Evolutionary conservation across 2,113 vertebrate species (phyloP).

Genomic region (Pterocles orientalis): DNA sequence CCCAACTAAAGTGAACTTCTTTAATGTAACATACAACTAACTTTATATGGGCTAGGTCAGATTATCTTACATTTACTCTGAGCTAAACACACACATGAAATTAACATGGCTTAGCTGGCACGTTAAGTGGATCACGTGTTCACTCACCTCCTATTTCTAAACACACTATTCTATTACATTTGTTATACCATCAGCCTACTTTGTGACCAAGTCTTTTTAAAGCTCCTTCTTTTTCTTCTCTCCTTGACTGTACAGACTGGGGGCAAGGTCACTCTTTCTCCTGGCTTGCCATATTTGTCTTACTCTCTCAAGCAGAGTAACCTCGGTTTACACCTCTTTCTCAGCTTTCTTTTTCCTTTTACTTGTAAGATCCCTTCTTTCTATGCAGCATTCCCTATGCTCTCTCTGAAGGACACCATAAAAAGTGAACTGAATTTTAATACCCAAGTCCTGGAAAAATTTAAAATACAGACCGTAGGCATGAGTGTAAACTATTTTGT

Average conservation of each 20-base stretch:
- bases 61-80: neutral
- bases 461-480: constrained; percentile 45
- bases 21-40: neutral
- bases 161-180: neutral
- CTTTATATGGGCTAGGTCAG: neutral
- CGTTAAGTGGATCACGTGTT: neutral
- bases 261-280: neutral
- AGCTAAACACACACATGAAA: neutral
- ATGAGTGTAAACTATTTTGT: constrained; percentile 40
- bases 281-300: neutral
- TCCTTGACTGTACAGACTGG: neutral
- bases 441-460: neutral
- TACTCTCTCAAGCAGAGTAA: neutral
- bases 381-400: neutral
- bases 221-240: neutral
- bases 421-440: constrained; percentile 51
- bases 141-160: neutral
- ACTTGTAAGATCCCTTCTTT: neutral
- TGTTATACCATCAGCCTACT: neutral
- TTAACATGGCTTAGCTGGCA: neutral
- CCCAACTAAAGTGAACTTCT: neutral
- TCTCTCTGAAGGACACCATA: constrained; percentile 20
- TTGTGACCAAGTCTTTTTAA: neutral
- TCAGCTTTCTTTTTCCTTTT: neutral
- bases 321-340: neutral